Conservation (phyloP, 2,113 vertebrate genomes). For the Emydura subglobosa region DNA sequence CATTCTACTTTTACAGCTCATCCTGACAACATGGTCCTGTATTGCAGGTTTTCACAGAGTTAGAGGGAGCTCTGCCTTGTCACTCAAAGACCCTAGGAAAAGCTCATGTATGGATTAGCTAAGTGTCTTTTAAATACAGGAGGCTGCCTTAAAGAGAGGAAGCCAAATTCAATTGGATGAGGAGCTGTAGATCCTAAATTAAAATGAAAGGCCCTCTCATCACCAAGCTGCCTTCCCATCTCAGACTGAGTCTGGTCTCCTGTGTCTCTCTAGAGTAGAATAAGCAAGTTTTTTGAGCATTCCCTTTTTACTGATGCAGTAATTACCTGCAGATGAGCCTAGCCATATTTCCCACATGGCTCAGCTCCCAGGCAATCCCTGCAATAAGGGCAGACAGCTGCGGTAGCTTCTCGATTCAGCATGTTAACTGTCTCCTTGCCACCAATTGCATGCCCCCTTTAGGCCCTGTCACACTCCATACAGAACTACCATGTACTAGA, state of each 20-base stretch:
- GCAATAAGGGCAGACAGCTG: neutral
- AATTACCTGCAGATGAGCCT: neutral
- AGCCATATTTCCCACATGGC: neutral
- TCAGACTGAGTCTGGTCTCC: neutral
- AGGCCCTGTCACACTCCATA: neutral
- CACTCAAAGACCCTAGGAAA: neutral
- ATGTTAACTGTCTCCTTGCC: neutral
- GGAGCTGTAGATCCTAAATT: neutral
- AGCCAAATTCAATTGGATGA: neutral
- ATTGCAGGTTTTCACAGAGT: neutral
- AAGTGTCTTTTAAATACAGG: neutral
- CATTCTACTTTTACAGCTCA: neutral
- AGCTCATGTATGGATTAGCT: neutral
- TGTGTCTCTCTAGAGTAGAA: neutral
- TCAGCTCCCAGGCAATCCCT: neutral
- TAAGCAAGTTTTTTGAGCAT: rapidly evolving
- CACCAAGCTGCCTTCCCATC: neutral
- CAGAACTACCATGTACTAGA: neutral
- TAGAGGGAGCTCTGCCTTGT: neutral
- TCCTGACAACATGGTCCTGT: neutral
- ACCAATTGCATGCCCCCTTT: neutral
- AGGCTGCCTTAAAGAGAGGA: neutral
- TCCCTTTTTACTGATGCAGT: rapidly evolving
- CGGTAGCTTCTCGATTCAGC: neutral
- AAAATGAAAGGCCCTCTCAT: neutral